Base-by-base conservation (phyloP, 1,140 invertebrate species). In the Drosophila bocqueti region DNA sequence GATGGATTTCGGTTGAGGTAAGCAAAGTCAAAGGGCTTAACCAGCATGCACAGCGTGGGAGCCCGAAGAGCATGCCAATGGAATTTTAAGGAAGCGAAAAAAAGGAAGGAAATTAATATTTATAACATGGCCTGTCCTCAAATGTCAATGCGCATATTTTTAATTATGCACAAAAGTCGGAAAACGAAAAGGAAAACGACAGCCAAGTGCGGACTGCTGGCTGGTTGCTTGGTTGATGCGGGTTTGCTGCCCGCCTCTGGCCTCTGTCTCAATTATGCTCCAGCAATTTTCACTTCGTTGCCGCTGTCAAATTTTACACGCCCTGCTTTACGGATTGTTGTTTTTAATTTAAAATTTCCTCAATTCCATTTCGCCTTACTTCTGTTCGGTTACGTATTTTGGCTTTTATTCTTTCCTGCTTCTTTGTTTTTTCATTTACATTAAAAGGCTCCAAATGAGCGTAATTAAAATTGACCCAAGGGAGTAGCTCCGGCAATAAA, bases 391-490 rank as follows among this genome's bases (percentile, higher is more conserved):
- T 59, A 18, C 46, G 40, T 49, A 40, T 66, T 79, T 59, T 26
- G 40, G 15, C 29, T 26, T 59, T 71, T 18, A 46, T 59, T 52
- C 46, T 40, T 72, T 68, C 60, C 60, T 29, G 38, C 68, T 11
- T 49, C 24, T 49, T 26, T 49, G 46, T 26, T 49, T 49, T 73
- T 79, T 66, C 69, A 79, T 80, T 83, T 79, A 54, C 72, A 79
- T 79, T 80, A 80, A 80, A 79, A 79, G 65, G 76, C 76, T 71
- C 76, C 61, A 74, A 90, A 90, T 90, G 85, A 90, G 65, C 79
- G 85, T 85, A 90, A 90, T 90, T 90, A 91, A 90, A 90, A 90
- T 90, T 90, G 85, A 90, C 85, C 85, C 85, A 85, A 79, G 79
- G 76, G 85, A 81, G 76, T 67, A 68, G 75, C 66, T 60, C 66